phyloP scores from a whole-genome alignment of 2,888 invertebrate species.

The Meghimatium bilineatum region DNA sequence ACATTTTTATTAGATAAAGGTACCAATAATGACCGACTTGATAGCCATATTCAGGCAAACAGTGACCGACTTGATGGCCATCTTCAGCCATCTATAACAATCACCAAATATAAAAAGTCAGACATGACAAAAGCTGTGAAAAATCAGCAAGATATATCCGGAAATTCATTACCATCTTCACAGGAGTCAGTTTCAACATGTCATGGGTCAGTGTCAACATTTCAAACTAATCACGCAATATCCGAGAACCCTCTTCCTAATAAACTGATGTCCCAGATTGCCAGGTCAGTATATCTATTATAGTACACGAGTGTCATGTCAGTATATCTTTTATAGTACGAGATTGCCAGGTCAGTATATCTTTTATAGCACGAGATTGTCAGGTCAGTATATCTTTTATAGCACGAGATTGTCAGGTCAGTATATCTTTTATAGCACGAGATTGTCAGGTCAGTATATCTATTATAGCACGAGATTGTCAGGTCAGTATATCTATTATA shows the following conservation, averaged over 20 bases:
- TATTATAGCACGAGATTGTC: too few species aligned
- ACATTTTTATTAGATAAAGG: not conserved
- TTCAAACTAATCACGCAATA: not conserved
- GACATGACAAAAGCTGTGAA: not conserved
- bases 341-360: too few species aligned
- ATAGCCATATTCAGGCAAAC: not conserved
- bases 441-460: too few species aligned
- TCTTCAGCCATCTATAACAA: not conserved
- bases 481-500: too few species aligned
- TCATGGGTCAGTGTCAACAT: not conserved
- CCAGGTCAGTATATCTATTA: constrained; percentile 16
- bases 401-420: too few species aligned
- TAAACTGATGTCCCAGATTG: not conserved
- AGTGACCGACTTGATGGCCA: too few species aligned
- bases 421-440: too few species aligned
- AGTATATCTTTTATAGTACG: too few species aligned
- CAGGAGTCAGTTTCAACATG: not conserved
- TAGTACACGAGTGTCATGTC: not conserved
- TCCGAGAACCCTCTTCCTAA: not conserved
- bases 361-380: too few species aligned
- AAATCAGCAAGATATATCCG: constrained; percentile 5
- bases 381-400: too few species aligned
- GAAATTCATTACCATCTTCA: too few species aligned
- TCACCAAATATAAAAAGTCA: not conserved
- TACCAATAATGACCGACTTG: not conserved